These are phyloP conservation scores for Natator depressus DNA, from an alignment of 2,113 vertebrate genomes.

Conservation along the genomic window DNA sequence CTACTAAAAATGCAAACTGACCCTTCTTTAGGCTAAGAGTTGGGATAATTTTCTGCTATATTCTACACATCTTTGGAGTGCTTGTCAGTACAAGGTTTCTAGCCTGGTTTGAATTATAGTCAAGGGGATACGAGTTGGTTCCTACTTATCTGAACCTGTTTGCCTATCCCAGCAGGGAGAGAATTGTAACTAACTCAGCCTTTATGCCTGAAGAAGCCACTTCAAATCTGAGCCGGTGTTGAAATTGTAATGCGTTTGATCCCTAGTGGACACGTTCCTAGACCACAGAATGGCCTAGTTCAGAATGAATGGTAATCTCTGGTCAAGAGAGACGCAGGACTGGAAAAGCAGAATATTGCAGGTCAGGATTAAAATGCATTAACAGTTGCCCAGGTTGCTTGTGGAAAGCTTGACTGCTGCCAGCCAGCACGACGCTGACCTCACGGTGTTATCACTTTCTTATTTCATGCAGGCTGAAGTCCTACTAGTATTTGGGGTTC, in stretches of 20 bases:
- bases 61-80: neutral
- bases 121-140: fast-evolving
- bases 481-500: neutral
- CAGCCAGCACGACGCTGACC: fast-evolving
- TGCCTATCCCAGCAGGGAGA: neutral
- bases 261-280: fast-evolving
- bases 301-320: neutral
- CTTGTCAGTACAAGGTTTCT: too few relatives aligned
- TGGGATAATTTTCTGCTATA: neutral
- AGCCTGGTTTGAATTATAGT: neutral
- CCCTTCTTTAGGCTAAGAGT: conserved; percentile 34
- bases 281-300: neutral
- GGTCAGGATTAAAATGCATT: neutral
- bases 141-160: neutral
- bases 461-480: neutral
- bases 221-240: neutral
- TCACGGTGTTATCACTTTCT: neutral
- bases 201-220: neutral
- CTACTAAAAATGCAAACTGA: neutral
- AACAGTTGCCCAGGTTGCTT: neutral
- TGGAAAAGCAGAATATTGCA: neutral
- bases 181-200: neutral
- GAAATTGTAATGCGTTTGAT: fast-evolving
- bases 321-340: neutral
- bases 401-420: neutral